Conservation (phyloP, 2,888 invertebrate species). For the Liopterus haemorrhoidalis region DNA sequence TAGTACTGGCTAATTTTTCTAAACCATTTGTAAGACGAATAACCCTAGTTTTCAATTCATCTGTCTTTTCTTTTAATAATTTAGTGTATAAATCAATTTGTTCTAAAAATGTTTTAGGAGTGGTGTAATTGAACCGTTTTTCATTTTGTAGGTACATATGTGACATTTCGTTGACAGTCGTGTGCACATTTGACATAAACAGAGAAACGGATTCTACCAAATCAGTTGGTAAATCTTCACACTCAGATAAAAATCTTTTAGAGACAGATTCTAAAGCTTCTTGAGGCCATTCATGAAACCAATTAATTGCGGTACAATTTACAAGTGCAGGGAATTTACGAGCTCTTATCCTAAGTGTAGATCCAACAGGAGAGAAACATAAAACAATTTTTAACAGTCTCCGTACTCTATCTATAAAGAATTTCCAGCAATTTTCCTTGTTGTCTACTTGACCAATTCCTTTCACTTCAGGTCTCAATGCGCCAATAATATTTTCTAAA, state of each 20-base stretch:
- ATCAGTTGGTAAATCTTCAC: slow-evolving; percentile 65
- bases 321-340: slow-evolving; percentile 92
- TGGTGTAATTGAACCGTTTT: slow-evolving; percentile 89
- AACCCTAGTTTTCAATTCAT: slow-evolving; percentile 68
- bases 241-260: slow-evolving; percentile 69
- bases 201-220: slow-evolving; percentile 63
- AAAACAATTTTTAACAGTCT: slow-evolving; percentile 69
- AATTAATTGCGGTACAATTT: slow-evolving; percentile 88
- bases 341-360: slow-evolving; percentile 76
- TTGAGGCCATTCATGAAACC: slow-evolving; percentile 96
- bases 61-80: slow-evolving; percentile 60
- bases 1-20: slow-evolving; percentile 78
- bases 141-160: slow-evolving; percentile 75
- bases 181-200: slow-evolving; percentile 89
- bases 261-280: slow-evolving; percentile 89
- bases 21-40: slow-evolving; percentile 79
- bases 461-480: slow-evolving; percentile 72
- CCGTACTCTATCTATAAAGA: slow-evolving; percentile 86
- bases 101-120: slow-evolving; percentile 92
- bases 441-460: slow-evolving; percentile 76
- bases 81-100: slow-evolving; percentile 79
- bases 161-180: slow-evolving; percentile 81
- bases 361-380: slow-evolving; percentile 93
- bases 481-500: slow-evolving; percentile 75
- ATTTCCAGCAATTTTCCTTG: slow-evolving; percentile 91